Evolutionary conservation across 92 coral and sea anemone species (phyloP).

Genomic region (Palythoa caribaeorum): DNA sequence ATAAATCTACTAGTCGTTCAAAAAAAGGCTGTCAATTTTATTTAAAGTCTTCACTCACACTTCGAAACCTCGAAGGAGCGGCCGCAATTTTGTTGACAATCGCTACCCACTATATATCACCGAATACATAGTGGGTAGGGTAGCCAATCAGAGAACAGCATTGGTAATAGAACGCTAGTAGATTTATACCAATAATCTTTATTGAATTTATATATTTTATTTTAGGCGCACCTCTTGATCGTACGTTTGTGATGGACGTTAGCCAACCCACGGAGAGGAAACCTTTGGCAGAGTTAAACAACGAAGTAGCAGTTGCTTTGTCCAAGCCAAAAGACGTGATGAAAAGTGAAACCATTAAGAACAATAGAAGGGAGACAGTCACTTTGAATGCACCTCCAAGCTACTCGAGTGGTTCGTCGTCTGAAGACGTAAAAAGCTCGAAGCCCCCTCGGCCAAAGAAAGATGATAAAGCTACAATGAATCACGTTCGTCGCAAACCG

Average conservation of each 20-base stretch:
- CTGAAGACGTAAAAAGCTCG: slow-evolving; percentile 11
- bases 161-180: too few species aligned
- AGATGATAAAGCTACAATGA: neutral
- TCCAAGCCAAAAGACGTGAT: neutral
- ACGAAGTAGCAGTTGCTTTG: neutral
- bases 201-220: neutral
- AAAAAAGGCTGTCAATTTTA: too few species aligned
- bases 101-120: too few species aligned
- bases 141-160: too few species aligned
- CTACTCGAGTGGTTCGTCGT: neutral
- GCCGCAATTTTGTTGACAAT: too few species aligned
- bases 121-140: too few species aligned
- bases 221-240: slow-evolving; percentile 18
- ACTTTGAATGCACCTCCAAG: slow-evolving; percentile 27
- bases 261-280: slow-evolving; percentile 1
- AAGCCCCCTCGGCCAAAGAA: neutral
- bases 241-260: slow-evolving; percentile 22
- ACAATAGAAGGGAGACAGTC: slow-evolving; percentile 18
- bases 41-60: too few species aligned
- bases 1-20: too few species aligned
- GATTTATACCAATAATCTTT: too few species aligned
- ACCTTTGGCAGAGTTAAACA: slow-evolving; percentile 28
- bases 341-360: neutral
- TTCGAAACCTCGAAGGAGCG: too few species aligned
- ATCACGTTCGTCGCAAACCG: slow-evolving; percentile 2